Evolutionary conservation across 2,888 invertebrate genomes (phyloP).

Genomic region (Agrilus mali): DNA sequence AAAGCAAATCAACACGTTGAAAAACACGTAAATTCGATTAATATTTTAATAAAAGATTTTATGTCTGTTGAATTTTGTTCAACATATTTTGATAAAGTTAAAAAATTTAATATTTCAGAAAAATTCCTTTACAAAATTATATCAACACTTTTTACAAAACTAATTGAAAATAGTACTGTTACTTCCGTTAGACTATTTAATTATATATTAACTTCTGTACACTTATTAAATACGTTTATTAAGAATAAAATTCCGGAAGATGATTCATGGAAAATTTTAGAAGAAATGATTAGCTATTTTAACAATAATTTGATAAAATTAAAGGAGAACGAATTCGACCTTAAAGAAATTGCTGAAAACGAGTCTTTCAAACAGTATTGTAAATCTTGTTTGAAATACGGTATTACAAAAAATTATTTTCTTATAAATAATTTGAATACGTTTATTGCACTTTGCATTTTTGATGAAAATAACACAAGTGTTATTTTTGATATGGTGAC

Average conservation of each 20-base stretch:
- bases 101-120: slow-evolving; percentile 51
- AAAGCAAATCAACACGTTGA: slow-evolving; percentile 54
- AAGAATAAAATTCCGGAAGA: slow-evolving; percentile 30
- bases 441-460: slow-evolving; percentile 41
- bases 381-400: slow-evolving; percentile 52
- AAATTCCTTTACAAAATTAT: slow-evolving; percentile 44
- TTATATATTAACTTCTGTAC: slow-evolving; percentile 42
- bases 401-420: slow-evolving; percentile 31
- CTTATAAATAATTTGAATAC: slow-evolving; percentile 39
- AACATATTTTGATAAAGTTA: slow-evolving; percentile 43
- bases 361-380: slow-evolving; percentile 46
- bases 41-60: slow-evolving; percentile 44
- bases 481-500: slow-evolving; percentile 60
- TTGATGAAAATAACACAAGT: slow-evolving; percentile 37
- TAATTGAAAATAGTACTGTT: slow-evolving; percentile 33
- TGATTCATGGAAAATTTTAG: slow-evolving; percentile 16
- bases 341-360: slow-evolving; percentile 25
- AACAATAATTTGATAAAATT: slow-evolving; percentile 11
- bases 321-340: slow-evolving; percentile 4
- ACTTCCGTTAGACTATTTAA: no score
- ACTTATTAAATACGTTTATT: slow-evolving; percentile 37
- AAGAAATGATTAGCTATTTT: slow-evolving; percentile 16
- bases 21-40: slow-evolving; percentile 44
- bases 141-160: slow-evolving; percentile 41
- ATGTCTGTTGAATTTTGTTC: slow-evolving; percentile 45